phyloP scores from a whole-genome alignment of 2,797 vertebrate genomes.

The Orestias chungarensis region DNA sequence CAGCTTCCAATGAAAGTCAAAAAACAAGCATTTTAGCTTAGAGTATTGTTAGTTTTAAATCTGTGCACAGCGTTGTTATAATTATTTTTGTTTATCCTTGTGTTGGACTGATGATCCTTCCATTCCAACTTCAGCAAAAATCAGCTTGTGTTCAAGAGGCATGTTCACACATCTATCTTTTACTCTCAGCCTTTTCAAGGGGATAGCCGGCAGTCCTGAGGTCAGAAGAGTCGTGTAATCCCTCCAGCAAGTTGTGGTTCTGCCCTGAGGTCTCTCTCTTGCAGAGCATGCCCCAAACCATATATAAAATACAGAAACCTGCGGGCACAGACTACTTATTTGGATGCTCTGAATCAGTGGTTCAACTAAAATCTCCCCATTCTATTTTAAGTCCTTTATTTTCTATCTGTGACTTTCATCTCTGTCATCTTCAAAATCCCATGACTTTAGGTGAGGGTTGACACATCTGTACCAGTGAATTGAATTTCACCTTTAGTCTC shows the following conservation, averaged over 20 bases:
- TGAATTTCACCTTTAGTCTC: constrained; percentile 4
- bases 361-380: not conserved
- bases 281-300: not conserved
- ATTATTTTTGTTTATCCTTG: not conserved
- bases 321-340: not conserved
- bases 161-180: not conserved
- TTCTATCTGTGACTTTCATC: not conserved
- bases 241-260: not conserved
- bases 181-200: not conserved
- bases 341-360: not conserved
- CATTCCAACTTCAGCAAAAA: too few relatives aligned
- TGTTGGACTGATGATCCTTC: not conserved
- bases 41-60: not conserved
- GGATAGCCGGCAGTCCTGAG: not conserved
- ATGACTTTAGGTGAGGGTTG: not conserved
- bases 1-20: not conserved
- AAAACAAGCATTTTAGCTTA: not conserved
- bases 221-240: not conserved
- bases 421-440: constrained; percentile 1
- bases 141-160: too few relatives aligned
- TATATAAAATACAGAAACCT: not conserved
- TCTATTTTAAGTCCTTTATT: not conserved
- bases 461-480: constrained; percentile 2
- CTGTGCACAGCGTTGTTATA: too few relatives aligned
- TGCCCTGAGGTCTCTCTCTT: not conserved